Evolutionary conservation across 2,113 vertebrate species (phyloP).

Genomic region (Galbula dea): DNA sequence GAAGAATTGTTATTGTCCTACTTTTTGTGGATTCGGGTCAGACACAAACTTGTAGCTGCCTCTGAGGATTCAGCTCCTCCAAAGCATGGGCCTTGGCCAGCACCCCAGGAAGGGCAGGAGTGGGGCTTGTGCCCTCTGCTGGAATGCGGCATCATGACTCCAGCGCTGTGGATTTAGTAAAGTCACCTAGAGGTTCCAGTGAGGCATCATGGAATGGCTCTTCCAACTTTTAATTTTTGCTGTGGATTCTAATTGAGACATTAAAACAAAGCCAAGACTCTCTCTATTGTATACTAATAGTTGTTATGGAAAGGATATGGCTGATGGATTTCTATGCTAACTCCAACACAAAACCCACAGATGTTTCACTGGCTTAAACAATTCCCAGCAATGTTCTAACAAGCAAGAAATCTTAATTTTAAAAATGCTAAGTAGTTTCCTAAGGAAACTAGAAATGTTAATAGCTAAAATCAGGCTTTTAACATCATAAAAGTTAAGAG

Average conservation of each 20-base stretch:
- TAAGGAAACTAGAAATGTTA: not conserved
- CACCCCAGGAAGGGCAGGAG: no score
- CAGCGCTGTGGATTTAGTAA: accelerated
- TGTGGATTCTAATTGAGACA: accelerated
- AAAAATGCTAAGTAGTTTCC: not conserved
- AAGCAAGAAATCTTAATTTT: not conserved
- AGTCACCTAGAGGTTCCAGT: accelerated
- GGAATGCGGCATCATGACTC: not conserved
- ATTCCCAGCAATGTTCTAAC: not conserved
- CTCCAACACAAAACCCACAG: not conserved
- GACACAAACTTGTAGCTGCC: no score
- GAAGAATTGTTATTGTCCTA: not conserved
- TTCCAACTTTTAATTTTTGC: not conserved
- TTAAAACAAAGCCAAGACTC: not conserved
- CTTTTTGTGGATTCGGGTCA: not conserved
- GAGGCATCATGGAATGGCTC: accelerated
- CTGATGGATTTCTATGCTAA: not conserved
- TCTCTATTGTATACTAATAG: not conserved
- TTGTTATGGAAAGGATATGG: not conserved
- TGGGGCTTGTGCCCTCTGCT: not conserved
- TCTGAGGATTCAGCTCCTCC: not conserved
- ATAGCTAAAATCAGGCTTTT: not conserved
- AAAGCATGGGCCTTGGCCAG: no score
- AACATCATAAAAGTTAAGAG: not conserved
- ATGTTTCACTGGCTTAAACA: not conserved